Evolutionary conservation across 2,113 vertebrate genomes (phyloP).

Genomic region (Pungitius pungitius): DNA sequence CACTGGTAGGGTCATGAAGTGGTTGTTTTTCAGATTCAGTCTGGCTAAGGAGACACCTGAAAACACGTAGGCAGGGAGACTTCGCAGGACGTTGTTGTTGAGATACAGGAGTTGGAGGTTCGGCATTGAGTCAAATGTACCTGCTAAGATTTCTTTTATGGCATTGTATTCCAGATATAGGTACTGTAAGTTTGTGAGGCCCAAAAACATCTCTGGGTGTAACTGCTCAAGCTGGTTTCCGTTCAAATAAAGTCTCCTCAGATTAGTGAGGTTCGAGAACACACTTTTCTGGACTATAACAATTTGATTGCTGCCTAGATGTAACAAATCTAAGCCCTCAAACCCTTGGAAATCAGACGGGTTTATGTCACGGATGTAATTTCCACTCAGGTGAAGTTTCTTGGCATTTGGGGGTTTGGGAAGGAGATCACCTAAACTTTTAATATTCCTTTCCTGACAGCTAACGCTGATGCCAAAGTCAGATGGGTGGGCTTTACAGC

Average conservation of each 20-base stretch:
- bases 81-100: conserved; percentile 94
- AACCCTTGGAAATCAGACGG: conserved; percentile 88
- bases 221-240: conserved; percentile 95
- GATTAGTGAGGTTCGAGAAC: conserved; percentile 94
- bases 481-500: conserved; percentile 95
- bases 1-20: conserved; percentile 98
- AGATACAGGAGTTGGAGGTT: conserved; percentile 95
- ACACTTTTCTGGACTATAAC: conserved; percentile 87
- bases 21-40: conserved; percentile 97
- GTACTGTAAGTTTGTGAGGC: conserved; percentile 95
- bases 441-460: conserved; percentile 94
- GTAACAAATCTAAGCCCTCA: conserved; percentile 95
- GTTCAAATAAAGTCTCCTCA: conserved; percentile 94
- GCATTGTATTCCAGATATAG: conserved; percentile 98
- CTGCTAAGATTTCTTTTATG: conserved; percentile 94
- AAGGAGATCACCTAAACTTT: conserved; percentile 86
- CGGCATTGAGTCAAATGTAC: conserved; percentile 96
- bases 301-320: conserved; percentile 96
- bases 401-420: conserved; percentile 94
- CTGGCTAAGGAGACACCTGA: conserved; percentile 91
- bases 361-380: conserved; percentile 91
- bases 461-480: conserved; percentile 96
- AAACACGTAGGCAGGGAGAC: conserved; percentile 94
- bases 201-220: conserved; percentile 94
- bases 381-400: conserved; percentile 95